Percentiles rank a stretch among this genome's conserved stretches.
These are phyloP conservation scores for Paracanthobrama guichenoti DNA, from an alignment of 2,113 vertebrate species.

Conservation along the genomic window DNA sequence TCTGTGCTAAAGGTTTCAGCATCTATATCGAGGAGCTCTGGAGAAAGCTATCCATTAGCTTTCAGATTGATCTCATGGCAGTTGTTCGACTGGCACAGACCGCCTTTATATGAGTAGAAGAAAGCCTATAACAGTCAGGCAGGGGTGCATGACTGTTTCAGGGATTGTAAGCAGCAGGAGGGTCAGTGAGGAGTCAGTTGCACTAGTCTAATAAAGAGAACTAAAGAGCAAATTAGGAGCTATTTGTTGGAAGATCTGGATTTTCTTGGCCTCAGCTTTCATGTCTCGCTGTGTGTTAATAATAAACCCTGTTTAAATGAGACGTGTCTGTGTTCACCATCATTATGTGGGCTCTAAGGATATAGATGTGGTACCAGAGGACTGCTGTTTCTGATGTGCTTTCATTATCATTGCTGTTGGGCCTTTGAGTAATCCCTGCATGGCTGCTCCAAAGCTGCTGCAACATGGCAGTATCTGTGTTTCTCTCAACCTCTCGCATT, in stretches of 20 bases:
- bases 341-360: slow-evolving; percentile 17
- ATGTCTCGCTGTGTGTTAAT: slow-evolving; percentile 4
- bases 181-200: neutral
- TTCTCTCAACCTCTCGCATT: neutral
- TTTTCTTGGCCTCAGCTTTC: neutral
- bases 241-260: neutral
- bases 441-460: neutral
- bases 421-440: slow-evolving; percentile 4
- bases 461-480: neutral
- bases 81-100: neutral
- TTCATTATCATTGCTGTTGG: slow-evolving; percentile 31
- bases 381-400: neutral
- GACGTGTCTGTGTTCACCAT: neutral
- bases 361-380: neutral
- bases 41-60: neutral
- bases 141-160: neutral
- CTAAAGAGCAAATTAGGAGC: neutral
- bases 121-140: neutral
- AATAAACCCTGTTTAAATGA: slow-evolving; percentile 24
- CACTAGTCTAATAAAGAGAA: neutral
- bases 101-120: neutral
- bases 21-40: neutral
- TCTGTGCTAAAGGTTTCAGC: neutral
- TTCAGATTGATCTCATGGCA: neutral
- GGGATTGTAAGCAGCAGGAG: neutral